These are phyloP conservation scores for Micropoecilia bifurca DNA, from an alignment of 2,797 vertebrate species.

Conservation along the genomic window DNA sequence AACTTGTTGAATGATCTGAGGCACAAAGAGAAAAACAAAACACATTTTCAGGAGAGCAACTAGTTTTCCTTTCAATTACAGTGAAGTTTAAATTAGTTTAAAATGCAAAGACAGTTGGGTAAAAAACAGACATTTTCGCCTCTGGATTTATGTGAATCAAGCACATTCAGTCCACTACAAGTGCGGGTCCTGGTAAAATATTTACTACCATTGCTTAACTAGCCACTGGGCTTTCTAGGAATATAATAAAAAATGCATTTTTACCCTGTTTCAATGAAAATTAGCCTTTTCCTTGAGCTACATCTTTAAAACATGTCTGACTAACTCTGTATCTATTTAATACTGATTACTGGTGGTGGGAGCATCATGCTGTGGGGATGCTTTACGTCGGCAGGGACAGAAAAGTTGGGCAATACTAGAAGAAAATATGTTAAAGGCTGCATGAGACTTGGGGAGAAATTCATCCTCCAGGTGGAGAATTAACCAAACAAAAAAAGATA, in stretches of 20 bases:
- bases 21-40: background rate
- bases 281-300: background rate
- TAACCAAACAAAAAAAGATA: background rate
- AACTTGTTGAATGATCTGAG: background rate
- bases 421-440: background rate
- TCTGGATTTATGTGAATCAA: background rate
- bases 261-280: background rate
- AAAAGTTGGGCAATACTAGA: background rate
- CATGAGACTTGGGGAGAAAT: background rate
- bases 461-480: background rate
- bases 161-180: background rate
- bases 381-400: background rate
- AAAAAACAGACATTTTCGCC: background rate
- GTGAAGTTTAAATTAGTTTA: background rate
- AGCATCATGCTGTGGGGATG: background rate
- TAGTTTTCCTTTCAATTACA: background rate
- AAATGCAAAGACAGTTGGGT: background rate
- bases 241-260: slow-evolving; percentile 1
- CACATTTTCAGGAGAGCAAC: background rate
- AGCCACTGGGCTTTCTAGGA: background rate
- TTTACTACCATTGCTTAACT: background rate
- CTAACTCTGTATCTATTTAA: background rate
- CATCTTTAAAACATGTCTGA: background rate
- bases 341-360: background rate
- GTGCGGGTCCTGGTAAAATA: background rate